A percentile compares a stretch with the other conserved stretches of the same genome.
These are phyloP conservation scores for Drosophila prostipennis DNA, from an alignment of 2,888 invertebrate genomes.

Conservation along the genomic window DNA sequence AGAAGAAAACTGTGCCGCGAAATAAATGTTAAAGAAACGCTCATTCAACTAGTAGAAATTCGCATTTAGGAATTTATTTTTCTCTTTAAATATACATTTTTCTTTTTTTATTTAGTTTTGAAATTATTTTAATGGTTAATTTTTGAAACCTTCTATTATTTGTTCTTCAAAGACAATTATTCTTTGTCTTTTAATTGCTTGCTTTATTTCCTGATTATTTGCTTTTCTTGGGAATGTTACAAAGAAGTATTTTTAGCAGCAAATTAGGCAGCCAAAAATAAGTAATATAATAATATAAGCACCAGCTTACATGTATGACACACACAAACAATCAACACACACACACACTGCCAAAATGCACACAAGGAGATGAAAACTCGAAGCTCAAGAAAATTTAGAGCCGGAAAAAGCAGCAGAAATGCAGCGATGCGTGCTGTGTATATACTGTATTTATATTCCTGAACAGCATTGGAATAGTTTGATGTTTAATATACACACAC, in stretches of 20 bases:
- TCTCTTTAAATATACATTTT: neutral
- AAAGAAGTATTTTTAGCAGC: conserved; percentile 74
- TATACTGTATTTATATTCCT: conserved; percentile 22
- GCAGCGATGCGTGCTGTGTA: conserved; percentile 36
- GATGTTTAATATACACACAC: conserved; percentile 6
- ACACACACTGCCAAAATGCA: conserved; percentile 50
- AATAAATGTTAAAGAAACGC: conserved; percentile 13
- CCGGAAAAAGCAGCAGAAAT: conserved; percentile 18
- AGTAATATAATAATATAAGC: conserved; percentile 16
- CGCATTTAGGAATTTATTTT: neutral
- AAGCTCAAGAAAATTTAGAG: conserved; percentile 14
- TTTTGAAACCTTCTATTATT: neutral
- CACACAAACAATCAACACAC: conserved; percentile 30
- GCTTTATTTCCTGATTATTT: neutral
- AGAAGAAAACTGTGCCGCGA: conserved; percentile 17
- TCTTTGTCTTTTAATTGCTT: neutral
- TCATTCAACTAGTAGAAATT: conserved; percentile 5
- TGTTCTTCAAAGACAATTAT: too few species aligned
- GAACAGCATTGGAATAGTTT: conserved; percentile 15
- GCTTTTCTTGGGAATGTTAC: conserved; percentile 27
- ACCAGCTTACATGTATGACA: conserved; percentile 29
- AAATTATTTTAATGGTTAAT: neutral
- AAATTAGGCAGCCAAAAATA: conserved; percentile 49
- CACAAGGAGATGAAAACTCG: conserved; percentile 30
- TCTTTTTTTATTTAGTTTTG: neutral